Evolutionary conservation across 2,888 invertebrate species (phyloP).

Genomic region (Brachyptera risi): DNA sequence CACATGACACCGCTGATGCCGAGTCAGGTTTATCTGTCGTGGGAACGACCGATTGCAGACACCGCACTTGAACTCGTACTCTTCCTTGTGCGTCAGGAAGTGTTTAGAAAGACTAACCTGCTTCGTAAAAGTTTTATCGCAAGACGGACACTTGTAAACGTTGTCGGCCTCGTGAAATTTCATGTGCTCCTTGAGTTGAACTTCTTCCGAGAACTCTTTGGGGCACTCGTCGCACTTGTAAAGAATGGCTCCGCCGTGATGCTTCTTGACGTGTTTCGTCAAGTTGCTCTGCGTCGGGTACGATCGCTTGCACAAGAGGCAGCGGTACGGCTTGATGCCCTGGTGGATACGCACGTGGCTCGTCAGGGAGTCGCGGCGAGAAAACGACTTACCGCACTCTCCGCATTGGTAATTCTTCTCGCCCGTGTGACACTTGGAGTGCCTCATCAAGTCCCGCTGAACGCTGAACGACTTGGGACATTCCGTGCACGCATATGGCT

Average conservation of each 20-base stretch:
- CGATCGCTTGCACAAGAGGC: background rate
- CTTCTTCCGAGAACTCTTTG: background rate
- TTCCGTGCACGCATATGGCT: constrained; percentile 2
- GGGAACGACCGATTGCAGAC: background rate
- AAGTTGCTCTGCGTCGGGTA: constrained; percentile 15
- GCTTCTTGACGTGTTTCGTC: constrained; percentile 12
- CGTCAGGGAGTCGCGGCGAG: constrained; percentile 4
- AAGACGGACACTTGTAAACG: constrained; percentile 58
- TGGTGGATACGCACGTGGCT: constrained; percentile 18
- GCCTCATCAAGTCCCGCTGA: constrained; percentile 10
- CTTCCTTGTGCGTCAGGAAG: constrained; percentile 6
- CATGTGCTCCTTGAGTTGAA: background rate
- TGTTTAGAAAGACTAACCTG: background rate
- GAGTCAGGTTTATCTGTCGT: constrained; percentile 6
- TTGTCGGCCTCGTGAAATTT: background rate
- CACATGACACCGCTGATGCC: background rate
- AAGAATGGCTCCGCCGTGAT: background rate
- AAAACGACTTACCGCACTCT: constrained; percentile 7
- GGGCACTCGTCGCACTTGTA: background rate
- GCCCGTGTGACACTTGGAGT: constrained; percentile 12
- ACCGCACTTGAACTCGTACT: constrained; percentile 6
- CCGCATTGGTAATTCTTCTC: constrained; percentile 17
- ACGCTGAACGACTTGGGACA: constrained; percentile 9
- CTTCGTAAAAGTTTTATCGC: constrained; percentile 79
- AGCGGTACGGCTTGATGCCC: constrained; percentile 16